Base-by-base conservation (phyloP, 1,140 invertebrate genomes). In the Macrocentrus cingulum region DNA sequence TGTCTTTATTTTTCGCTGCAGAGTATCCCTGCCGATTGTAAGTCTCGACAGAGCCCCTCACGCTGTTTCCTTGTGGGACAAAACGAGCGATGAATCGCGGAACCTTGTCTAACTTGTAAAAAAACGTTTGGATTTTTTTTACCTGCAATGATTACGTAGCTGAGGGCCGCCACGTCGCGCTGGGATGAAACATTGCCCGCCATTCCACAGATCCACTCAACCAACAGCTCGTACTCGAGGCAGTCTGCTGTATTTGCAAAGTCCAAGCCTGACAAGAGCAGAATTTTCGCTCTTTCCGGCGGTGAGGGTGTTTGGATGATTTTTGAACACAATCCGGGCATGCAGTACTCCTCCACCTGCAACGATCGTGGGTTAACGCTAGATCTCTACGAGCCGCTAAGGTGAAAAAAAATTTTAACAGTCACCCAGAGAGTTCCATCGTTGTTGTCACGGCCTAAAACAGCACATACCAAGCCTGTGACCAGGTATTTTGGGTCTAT, bases 191-290 rank as follows among this genome's bases (percentile, higher is more conserved):
- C 51, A 55, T 84, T 77, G 8, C 89, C 87, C 42, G 87, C 75
- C 64, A 87, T 80, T 11, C 94, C 94, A 60, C 81, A 84, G 5
- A 97, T 64, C 84, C 90, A 90, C 74, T 96, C 91, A 45, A 85
- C 74, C 45, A 97, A 83, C 41, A 96, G 74, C 69, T 91, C 87
- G 9, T 92, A 66, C 1, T 84, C 78, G 57, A 90, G 37, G 16
- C 72, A 72, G 41, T 81, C 73, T 13, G 69, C 53, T 56, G 70
- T 80, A 37, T 83, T 77, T 19, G 85, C 79, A 51, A 95, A 80
- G 75, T 93, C 89, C 42, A 98, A 73, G n/a, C 94, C 94, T 60
- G 92, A 95, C 32, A 94, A 69, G 8, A 98, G 72, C 3, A 93
- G 81, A 13, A 94, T 42, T 66, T 84, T 90, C 67, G 86, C 87